Evolutionary conservation across 2,888 invertebrate genomes (phyloP).

Genomic region (Diplazon laetatorius): DNA sequence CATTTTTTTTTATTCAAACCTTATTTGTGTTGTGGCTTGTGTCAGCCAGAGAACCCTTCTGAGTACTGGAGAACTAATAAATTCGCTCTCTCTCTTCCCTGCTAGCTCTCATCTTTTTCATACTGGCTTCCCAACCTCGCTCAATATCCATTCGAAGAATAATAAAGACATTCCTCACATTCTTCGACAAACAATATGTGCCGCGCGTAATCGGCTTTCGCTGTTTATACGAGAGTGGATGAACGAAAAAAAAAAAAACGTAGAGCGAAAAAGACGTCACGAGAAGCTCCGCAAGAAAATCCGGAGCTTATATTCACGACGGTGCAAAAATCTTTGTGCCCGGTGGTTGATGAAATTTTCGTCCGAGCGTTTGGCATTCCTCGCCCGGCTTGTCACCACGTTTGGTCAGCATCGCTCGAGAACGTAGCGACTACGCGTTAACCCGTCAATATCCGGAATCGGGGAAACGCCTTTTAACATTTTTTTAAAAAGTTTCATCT

Average conservation of each 20-base stretch:
- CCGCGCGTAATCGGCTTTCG: constrained; percentile 51
- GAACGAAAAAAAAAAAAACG: constrained; percentile 9
- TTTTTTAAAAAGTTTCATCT: not conserved
- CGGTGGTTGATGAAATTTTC: constrained; percentile 52
- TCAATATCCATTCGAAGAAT: constrained; percentile 34
- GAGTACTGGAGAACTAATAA: too few relatives aligned
- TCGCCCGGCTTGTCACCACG: constrained; percentile 59
- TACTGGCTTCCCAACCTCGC: not conserved
- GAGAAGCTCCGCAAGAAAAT: constrained; percentile 61
- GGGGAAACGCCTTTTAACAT: not conserved
- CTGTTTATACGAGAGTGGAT: constrained; percentile 51
- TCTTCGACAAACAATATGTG: constrained; percentile 48
- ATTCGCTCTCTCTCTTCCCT: not conserved
- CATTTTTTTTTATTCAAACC: too few relatives aligned
- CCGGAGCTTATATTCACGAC: constrained; percentile 44
- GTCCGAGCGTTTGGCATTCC: constrained; percentile 71
- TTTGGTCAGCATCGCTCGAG: constrained; percentile 33
- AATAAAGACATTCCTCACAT: constrained; percentile 58
- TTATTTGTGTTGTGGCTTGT: too few relatives aligned
- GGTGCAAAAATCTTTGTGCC: constrained; percentile 49
- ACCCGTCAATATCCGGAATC: constrained; percentile 41
- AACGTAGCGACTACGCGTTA: constrained; percentile 44
- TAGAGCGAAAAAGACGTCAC: constrained; percentile 44
- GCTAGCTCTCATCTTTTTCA: too few relatives aligned
- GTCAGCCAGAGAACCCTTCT: not conserved